phyloP scores from a whole-genome alignment of 2,888 invertebrate genomes.

The Caenorhabditis sinica region DNA sequence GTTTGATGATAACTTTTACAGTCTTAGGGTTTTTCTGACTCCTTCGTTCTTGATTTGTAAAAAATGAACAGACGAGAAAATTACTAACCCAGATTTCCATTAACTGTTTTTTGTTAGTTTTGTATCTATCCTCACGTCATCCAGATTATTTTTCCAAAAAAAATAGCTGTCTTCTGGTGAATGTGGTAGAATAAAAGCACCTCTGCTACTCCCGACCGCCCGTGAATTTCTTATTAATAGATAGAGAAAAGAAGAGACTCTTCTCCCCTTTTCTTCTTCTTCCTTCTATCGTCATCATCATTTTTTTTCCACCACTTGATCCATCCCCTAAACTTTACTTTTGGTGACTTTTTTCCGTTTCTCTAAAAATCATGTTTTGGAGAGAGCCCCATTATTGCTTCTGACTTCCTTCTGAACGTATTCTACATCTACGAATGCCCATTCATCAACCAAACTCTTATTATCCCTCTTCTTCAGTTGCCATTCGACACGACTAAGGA shows the following conservation, averaged over 20 bases:
- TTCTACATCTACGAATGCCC: slow-evolving; percentile 17
- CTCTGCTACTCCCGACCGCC: slow-evolving; percentile 46
- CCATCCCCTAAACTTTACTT: neutral
- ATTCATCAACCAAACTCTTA: slow-evolving; percentile 31
- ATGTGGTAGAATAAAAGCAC: slow-evolving; percentile 42
- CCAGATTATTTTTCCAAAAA: neutral
- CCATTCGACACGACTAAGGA: slow-evolving; percentile 24
- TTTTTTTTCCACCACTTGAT: neutral
- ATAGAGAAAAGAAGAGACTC: slow-evolving; percentile 11
- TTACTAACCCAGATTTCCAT: neutral
- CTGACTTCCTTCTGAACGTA: slow-evolving; percentile 29
- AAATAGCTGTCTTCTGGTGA: slow-evolving; percentile 11
- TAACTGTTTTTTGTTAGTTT: neutral
- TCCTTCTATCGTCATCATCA: neutral
- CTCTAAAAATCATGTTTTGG: slow-evolving; percentile 7
- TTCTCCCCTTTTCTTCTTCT: neutral
- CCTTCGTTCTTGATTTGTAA: no score
- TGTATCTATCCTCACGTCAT: slow-evolving; percentile 1
- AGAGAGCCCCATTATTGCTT: neutral
- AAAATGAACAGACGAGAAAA: neutral
- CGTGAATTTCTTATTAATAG: slow-evolving; percentile 58
- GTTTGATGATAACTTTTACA: no score
- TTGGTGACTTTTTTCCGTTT: neutral
- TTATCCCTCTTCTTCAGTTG: slow-evolving; percentile 24
- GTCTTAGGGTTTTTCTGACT: no score